Evolutionary conservation across 2,888 invertebrate species (phyloP), one percentile per base, ranked within the genome.

Genomic region (Ormyrus pomaceus): DNA sequence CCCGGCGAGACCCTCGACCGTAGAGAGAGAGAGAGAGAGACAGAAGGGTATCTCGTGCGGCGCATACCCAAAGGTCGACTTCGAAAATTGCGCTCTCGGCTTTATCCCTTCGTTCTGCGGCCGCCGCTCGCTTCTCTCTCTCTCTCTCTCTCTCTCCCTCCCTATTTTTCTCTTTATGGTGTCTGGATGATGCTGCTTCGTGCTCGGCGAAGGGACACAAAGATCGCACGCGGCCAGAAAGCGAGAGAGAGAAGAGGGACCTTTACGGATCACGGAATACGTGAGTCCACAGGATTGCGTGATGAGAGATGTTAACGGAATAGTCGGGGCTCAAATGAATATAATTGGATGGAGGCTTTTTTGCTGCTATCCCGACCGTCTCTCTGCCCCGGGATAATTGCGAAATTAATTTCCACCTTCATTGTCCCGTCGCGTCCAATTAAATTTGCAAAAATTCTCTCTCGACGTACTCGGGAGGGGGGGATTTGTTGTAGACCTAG

Each of bases 1-100:
- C 88, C 88, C 87, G 82, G 83, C 77, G 84, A 84, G 84, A 84
- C 84, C 84, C 84, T 84, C 77, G 74, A 68, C 78, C 66, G 45
- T 71, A 73, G 65, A 7, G 19, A 19, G 19, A 19, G 19, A 19
- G 19, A 19, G 2, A 19, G 19, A 19, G 19, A 19, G 53, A 6
- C 34, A 6, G n/a, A 6, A 5, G 64, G 19, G 19, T 19, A 19
- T 19, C 19, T 19, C 48, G 46, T 13, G 46, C 56, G 46, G 56
- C 10, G 70, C 45, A 5, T 45, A 8, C 10, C 59, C 50, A 70
- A 76, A 68, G 64, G 48, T 62, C 73, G 78, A 73, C 62, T 73
- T 70, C 13, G 74, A 59, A 79, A 79, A 79, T 79, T 64, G 74
- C 70, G 55, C 51, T 62, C 74, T 64, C 46, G 65, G 46, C 78